phyloP scores from a whole-genome alignment of 2,888 invertebrate genomes.

The Cheilosia pagana region DNA sequence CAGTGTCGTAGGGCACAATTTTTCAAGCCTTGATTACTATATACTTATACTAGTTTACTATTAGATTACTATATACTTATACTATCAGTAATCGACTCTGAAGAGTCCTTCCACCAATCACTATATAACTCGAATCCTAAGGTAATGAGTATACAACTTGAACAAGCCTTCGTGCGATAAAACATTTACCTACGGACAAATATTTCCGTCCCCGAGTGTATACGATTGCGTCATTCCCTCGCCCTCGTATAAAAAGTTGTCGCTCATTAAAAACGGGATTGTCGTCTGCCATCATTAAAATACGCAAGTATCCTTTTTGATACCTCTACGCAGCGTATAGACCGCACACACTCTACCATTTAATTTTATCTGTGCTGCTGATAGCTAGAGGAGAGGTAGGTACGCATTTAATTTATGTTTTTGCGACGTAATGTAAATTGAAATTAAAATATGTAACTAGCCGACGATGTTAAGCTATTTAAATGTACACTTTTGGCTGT shows the following conservation, averaged over 20 bases:
- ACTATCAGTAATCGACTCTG: too few species aligned
- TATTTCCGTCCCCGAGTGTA: neutral
- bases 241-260: neutral
- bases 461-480: conserved; percentile 29
- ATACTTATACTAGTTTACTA: too few species aligned
- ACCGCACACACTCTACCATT: conserved; percentile 1
- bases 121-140: too few species aligned
- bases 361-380: conserved; percentile 5
- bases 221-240: neutral
- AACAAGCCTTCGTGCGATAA: too few species aligned
- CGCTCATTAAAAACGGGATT: conserved; percentile 4
- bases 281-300: neutral
- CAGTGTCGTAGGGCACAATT: too few species aligned
- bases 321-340: conserved; percentile 4
- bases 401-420: conserved; percentile 43
- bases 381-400: conserved; percentile 11
- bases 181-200: too few species aligned
- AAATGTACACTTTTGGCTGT: conserved; percentile 15
- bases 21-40: too few species aligned
- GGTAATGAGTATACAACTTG: too few species aligned
- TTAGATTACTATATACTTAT: too few species aligned
- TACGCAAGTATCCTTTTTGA: neutral
- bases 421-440: conserved; percentile 25
- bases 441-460: conserved; percentile 51
- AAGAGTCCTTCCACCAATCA: too few species aligned